phyloP scores from a whole-genome alignment of 2,888 invertebrate species.

The Antheraea assamensis region DNA sequence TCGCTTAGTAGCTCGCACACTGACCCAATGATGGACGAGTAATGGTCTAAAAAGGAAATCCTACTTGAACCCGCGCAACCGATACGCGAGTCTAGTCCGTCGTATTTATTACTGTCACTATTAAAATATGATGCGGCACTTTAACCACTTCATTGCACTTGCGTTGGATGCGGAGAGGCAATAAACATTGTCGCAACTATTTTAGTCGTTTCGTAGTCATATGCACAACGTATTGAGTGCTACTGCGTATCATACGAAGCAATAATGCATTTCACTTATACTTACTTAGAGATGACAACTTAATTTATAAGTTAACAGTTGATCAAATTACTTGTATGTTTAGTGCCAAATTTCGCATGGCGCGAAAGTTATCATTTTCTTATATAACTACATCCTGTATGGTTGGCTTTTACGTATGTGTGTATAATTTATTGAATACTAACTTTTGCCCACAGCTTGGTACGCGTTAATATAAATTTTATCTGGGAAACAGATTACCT shows the following conservation, averaged over 20 bases:
- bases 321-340: too few species aligned
- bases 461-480: too few species aligned
- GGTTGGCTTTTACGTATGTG: too few species aligned
- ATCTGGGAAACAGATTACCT: too few species aligned
- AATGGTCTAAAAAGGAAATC: constrained; percentile 80
- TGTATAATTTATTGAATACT: too few species aligned
- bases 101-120: constrained; percentile 45
- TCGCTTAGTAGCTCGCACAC: constrained; percentile 59
- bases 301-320: too few species aligned
- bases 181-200: constrained; percentile 11
- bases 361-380: too few species aligned
- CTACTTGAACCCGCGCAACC: constrained; percentile 73
- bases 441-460: too few species aligned
- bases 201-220: neutral
- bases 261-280: too few species aligned
- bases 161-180: constrained; percentile 5
- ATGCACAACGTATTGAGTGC: neutral
- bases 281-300: too few species aligned
- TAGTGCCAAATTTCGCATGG: too few species aligned
- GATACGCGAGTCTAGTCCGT: constrained; percentile 61
- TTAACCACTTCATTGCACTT: constrained; percentile 8
- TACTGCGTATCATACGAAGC: neutral
- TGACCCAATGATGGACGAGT: constrained; percentile 74
- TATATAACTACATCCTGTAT: too few species aligned
- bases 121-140: constrained; percentile 16